Conservation (phyloP, 2,888 invertebrate species). For the Rhogogaster chlorosoma region DNA sequence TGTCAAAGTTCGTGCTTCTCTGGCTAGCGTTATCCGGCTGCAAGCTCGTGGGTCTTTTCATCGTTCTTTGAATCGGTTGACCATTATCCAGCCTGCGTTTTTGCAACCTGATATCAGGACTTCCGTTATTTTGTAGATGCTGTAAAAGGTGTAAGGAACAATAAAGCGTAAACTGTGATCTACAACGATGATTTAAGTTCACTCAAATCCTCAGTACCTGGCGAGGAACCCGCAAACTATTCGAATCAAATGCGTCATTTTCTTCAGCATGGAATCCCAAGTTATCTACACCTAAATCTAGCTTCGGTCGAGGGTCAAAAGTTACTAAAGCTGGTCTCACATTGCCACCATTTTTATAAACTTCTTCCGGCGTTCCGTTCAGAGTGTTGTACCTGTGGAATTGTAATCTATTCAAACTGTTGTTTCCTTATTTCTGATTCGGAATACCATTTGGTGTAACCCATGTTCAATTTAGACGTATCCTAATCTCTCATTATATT, state of each 20-base stretch:
- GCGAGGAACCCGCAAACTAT: not conserved
- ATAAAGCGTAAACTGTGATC: not conserved
- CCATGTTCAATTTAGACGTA: not conserved
- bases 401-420: not conserved
- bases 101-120: not conserved
- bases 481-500: not conserved
- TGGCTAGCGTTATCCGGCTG: constrained; percentile 20
- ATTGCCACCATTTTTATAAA: not conserved
- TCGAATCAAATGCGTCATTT: constrained; percentile 29
- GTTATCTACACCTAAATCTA: constrained; percentile 26
- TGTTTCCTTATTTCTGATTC: not conserved
- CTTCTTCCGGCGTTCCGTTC: not conserved
- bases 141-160: not conserved
- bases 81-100: not conserved
- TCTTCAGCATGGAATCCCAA: constrained; percentile 12
- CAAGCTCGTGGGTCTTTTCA: constrained; percentile 5
- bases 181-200: not conserved
- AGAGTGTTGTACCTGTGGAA: not conserved
- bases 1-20: constrained; percentile 14
- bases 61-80: not conserved
- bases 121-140: not conserved
- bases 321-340: not conserved
- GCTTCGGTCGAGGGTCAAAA: not conserved
- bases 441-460: not conserved
- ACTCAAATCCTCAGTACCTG: not conserved